These are phyloP conservation scores for Leptonema lineaticorne DNA, from an alignment of 1,140 invertebrate species.

Conservation along the genomic window DNA sequence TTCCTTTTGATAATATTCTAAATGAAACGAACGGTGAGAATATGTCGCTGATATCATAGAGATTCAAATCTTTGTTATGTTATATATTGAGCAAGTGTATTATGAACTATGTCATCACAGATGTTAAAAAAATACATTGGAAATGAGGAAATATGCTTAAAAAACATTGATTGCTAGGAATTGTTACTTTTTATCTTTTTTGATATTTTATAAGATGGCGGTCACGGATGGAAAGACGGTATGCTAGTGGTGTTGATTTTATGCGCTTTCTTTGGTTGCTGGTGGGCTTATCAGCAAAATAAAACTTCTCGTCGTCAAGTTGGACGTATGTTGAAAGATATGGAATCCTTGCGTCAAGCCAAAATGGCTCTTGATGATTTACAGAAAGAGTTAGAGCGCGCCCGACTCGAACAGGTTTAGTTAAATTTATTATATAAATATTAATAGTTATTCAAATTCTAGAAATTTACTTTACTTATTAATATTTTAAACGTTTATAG, in stretches of 20 bases:
- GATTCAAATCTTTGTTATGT: no score
- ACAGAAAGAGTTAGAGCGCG: slow-evolving; percentile 69
- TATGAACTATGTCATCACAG: no score
- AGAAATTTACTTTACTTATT: neutral
- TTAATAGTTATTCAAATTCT: neutral
- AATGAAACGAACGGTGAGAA: no score
- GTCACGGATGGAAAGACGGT: slow-evolving; percentile 83
- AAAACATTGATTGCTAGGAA: no score
- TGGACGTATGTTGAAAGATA: slow-evolving; percentile 86
- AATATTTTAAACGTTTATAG: slow-evolving; percentile 50
- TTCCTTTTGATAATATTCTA: no score
- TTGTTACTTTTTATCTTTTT: no score
- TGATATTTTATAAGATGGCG: slow-evolving; percentile 42
- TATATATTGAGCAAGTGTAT: no score
- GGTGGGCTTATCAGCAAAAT: slow-evolving; percentile 87
- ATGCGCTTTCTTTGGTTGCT: slow-evolving; percentile 82
- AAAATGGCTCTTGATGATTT: slow-evolving; percentile 83
- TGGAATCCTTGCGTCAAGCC: slow-evolving; percentile 88
- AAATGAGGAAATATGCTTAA: no score
- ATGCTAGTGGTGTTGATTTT: slow-evolving; percentile 79
- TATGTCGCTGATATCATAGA: no score
- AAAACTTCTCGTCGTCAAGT: slow-evolving; percentile 83
- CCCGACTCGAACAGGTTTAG: slow-evolving; percentile 54
- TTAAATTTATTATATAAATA: slow-evolving; percentile 1
- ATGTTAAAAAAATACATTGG: no score